phyloP scores from a whole-genome alignment of 2,113 vertebrate genomes.

The Podarcis muralis region DNA sequence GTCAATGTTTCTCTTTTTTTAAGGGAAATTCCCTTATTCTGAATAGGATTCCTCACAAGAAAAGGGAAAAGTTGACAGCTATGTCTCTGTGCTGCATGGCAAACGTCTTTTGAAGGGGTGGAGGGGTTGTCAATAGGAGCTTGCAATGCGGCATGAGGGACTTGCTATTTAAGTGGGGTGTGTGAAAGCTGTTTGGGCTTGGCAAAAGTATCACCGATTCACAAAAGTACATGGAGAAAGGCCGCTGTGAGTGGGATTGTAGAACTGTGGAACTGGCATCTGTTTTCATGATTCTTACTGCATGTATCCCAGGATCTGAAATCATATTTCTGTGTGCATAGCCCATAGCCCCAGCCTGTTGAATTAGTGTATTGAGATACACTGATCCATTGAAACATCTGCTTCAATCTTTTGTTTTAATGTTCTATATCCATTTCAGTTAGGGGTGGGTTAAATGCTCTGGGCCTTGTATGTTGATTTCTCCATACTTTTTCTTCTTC shows the following conservation, averaged over 20 bases:
- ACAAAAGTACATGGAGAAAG: background rate
- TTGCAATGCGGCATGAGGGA: background rate
- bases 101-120: background rate
- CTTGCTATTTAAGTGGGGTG: background rate
- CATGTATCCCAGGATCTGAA: background rate
- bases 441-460: background rate
- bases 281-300: background rate
- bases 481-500: background rate
- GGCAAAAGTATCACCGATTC: background rate
- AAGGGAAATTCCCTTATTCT: too few species aligned
- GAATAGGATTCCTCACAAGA: too few species aligned
- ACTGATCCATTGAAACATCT: background rate
- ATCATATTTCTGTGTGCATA: background rate
- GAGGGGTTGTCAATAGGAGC: background rate
- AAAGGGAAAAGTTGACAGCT: too few species aligned
- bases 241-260: background rate
- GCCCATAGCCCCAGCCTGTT: background rate
- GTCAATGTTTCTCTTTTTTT: too few species aligned
- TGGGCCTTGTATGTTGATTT: background rate
- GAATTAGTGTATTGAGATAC: background rate
- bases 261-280: background rate
- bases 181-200: background rate
- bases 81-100: too few species aligned
- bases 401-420: background rate
- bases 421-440: background rate